Percentiles rank a stretch among this genome's conserved stretches.
Conservation (phyloP, 2,888 invertebrate species). For the Cheilosia pagana region DNA sequence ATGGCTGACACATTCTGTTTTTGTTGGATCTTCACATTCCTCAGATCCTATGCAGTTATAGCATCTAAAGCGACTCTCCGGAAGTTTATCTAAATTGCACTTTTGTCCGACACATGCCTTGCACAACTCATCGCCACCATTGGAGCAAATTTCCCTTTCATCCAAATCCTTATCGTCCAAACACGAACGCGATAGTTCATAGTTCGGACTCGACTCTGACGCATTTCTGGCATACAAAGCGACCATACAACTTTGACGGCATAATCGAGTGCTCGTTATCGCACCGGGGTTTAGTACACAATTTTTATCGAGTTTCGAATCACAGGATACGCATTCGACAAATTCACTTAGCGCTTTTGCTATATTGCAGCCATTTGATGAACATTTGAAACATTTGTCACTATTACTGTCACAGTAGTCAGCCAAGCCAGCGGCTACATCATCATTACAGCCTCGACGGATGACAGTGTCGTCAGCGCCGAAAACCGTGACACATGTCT, state of each 20-base stretch:
- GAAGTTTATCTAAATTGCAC: slow-evolving; percentile 63
- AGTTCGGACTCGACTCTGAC: slow-evolving; percentile 16
- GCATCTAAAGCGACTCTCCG: slow-evolving; percentile 60
- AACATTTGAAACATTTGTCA: slow-evolving; percentile 68
- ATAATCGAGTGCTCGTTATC: slow-evolving; percentile 49
- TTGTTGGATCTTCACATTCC: slow-evolving; percentile 65
- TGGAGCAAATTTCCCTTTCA: slow-evolving; percentile 46
- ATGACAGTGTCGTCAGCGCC: slow-evolving; percentile 73
- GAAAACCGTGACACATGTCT: slow-evolving; percentile 78
- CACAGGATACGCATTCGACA: slow-evolving; percentile 70
- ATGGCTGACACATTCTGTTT: slow-evolving; percentile 16
- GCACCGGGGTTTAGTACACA: slow-evolving; percentile 60
- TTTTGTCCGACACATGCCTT: slow-evolving; percentile 53
- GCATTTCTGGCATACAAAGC: slow-evolving; percentile 60
- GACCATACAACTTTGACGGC: slow-evolving; percentile 71
- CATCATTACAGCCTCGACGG: slow-evolving; percentile 79
- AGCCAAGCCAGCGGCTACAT: slow-evolving; percentile 6
- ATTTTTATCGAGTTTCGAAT: slow-evolving; percentile 56
- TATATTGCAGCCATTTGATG: slow-evolving; percentile 74
- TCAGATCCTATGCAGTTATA: slow-evolving; percentile 50
- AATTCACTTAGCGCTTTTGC: slow-evolving; percentile 58
- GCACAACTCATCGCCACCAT: slow-evolving; percentile 55
- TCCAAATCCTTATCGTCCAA: slow-evolving; percentile 72
- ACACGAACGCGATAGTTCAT: slow-evolving; percentile 74
- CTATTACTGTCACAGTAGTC: slow-evolving; percentile 61